Conservation (phyloP, 2,113 vertebrate species). For the Ovis canadensis region DNA sequence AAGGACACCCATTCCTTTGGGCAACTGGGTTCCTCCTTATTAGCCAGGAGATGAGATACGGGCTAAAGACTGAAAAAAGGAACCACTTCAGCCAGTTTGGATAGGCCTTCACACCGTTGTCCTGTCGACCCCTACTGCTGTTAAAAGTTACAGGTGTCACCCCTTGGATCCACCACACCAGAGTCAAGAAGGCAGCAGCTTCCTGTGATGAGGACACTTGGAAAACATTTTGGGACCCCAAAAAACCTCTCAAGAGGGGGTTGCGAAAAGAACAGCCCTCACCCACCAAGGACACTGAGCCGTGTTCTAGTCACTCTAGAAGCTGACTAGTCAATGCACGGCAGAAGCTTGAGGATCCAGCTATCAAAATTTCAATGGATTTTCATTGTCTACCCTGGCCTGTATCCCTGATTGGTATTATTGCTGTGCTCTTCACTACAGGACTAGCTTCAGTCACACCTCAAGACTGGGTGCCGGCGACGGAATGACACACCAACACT, state of each 20-base stretch:
- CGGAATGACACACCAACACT: too few relatives aligned
- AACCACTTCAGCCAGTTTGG: neutral
- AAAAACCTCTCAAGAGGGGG: neutral
- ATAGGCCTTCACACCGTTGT: neutral
- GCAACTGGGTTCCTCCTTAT: neutral
- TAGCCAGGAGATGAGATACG: neutral
- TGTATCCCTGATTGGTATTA: neutral
- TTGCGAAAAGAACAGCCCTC: neutral
- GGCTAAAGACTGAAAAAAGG: neutral
- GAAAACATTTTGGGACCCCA: neutral
- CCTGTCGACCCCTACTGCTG: neutral
- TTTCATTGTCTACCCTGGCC: neutral
- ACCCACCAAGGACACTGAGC: neutral
- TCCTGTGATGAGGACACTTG: neutral
- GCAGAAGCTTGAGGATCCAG: neutral
- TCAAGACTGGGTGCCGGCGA: neutral
- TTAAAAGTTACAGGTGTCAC: neutral
- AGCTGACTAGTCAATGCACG: accelerated
- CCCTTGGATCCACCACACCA: neutral
- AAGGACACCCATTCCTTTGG: neutral
- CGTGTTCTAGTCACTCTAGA: neutral
- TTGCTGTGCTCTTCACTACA: neutral
- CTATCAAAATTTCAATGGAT: neutral
- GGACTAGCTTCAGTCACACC: neutral
- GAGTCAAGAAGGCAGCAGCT: neutral